Evolutionary conservation across 2,888 invertebrate genomes (phyloP), one percentile per base, ranked within the genome.

Genomic region (Limnephilus marmoratus): DNA sequence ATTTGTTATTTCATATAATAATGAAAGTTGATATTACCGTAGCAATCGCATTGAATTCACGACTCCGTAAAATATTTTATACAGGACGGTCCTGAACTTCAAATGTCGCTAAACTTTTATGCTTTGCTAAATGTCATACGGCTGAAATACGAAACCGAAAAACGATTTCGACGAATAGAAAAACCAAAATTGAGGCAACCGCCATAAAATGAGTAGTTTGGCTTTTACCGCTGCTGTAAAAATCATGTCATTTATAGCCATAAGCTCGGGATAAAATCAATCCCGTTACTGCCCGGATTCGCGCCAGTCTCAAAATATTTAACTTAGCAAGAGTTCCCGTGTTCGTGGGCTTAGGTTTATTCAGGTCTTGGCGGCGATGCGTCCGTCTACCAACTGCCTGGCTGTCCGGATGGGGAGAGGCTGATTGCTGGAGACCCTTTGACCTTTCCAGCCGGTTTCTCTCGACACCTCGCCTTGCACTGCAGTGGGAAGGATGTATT

Each of bases 51-150:
- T 9, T 83, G 83, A 83, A 83, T 37, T 83, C 34, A 83, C 24
- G 37, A 83, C 41, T 37, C 34, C 37, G 31, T 31, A 37, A 37
- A 37, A 83, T 83, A 34, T 41, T 41, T 37, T 34, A 24, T 24
- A 83, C 11, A 9, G 37, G 5, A 68, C 15, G 24, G 83, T 9
- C 18, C 37, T 41, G 34, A 83, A 83, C 83, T 83, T 83, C 41
- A 83, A 83, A 83, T 24, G 37, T 34, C 83, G 37, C 41, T 37
- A 37, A 24, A 83, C 83, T 83, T 83, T 83, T 83, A 83, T 83
- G 34, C 37, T 37, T 37, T 83, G 9, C 83, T 83, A 83, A 83
- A 83, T 83, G 34, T 83, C 41, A 41, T 83, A 83, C 37, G 37
- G 37, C 24, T 83, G 7, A 68, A 68, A 24, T 68, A 68, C 9